Conservation (phyloP, 2,888 invertebrate species). For the Molanna angustata region DNA sequence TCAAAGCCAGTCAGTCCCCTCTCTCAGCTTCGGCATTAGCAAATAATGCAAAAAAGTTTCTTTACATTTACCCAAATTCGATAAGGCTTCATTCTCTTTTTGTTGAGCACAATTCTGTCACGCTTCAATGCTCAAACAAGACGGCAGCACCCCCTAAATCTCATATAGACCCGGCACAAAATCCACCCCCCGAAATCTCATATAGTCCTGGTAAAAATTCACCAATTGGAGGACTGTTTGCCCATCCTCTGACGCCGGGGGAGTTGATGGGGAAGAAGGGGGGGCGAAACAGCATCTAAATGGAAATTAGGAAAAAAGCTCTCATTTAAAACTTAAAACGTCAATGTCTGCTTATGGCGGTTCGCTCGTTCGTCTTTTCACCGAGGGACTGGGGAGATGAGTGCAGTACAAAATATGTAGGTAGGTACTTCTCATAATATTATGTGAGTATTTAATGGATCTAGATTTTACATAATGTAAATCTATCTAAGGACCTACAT, state of each 20-base stretch:
- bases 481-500: too few species aligned
- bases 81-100: slow-evolving; percentile 25
- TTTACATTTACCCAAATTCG: slow-evolving; percentile 32
- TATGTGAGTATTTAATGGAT: too few species aligned
- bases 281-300: slow-evolving; percentile 20
- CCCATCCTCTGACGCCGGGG: slow-evolving; percentile 4
- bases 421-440: too few species aligned
- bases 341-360: slow-evolving; percentile 4
- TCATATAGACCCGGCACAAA: too few species aligned
- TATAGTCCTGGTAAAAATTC: slow-evolving; percentile 15
- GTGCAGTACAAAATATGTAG: too few species aligned
- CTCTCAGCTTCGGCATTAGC: slow-evolving; percentile 9
- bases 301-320: slow-evolving; percentile 26
- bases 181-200: slow-evolving; percentile 12
- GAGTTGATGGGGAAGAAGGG: slow-evolving; percentile 8
- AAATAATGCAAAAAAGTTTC: slow-evolving; percentile 22
- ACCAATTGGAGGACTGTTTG: neutral
- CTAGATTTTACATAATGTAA: too few species aligned
- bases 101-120: slow-evolving; percentile 23
- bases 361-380: too few species aligned
- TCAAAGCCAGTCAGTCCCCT: slow-evolving; percentile 20
- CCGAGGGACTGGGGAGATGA: too few species aligned
- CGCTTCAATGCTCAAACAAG: slow-evolving; percentile 31
- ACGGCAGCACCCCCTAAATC: too few species aligned
- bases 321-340: slow-evolving; percentile 7